Evolutionary conservation across 2,797 vertebrate species (phyloP), one percentile per base, ranked within the genome.

Genomic region (Schizopygopsis malacanthus): DNA sequence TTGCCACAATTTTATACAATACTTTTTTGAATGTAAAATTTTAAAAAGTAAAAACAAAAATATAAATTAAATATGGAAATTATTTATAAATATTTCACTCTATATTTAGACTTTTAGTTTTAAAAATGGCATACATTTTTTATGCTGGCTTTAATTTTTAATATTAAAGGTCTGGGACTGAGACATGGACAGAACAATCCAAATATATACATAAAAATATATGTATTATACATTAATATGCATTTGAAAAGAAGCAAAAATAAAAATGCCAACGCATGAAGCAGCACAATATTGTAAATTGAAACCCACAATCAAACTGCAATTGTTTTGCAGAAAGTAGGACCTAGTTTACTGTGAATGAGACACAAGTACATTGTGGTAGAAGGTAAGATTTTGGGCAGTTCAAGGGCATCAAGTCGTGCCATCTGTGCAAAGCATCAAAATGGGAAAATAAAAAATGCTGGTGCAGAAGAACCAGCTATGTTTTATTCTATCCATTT

Each of bases 401-500:
- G 70, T 73, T 83, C 81, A 75, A 15, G 25, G 41, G 50, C 72
- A 37, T 82, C 52, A 50, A 83, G 28, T 78, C 8, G 4, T 37
- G 20, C 56, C 56, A 76, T 65, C 82, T 83, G 45, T 83, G 43
- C 82, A 28, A 82, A 79, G 50, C 33, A 72, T 25, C 4, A 15
- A 78, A 82, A 61, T 83, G 82, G 65, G 43, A 83, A 78, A 43
- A 50, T 6, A 37, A 50, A 67, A 61, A 63, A 20, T 28, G 10
- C 15, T 13, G 8, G 37, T 12, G 59, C 18, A 83, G 43, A 76
- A 83, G 59, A 18, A 76, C 59, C 22, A 5, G 82, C 82, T 25
- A 39, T 54, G 61, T 78, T 70, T 84, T 78, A 84, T 84, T 22
- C 63, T 56, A 61, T 33, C 37, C 11, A 69, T 77, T 77, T 78